Conservation (phyloP, 2,113 vertebrate genomes). For the Istiophorus platypterus region DNA sequence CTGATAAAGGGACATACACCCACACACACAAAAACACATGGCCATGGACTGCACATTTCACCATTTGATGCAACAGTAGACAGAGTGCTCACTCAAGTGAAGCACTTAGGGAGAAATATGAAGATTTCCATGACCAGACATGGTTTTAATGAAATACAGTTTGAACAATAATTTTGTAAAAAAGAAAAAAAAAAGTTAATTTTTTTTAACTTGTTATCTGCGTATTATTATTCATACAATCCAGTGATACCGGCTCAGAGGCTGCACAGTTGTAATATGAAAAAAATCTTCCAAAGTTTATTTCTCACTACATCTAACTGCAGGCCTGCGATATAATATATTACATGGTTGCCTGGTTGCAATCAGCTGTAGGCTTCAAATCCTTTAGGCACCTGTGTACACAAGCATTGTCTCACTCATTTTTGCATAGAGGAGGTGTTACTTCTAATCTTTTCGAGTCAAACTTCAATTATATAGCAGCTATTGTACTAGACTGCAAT, state of each 20-base stretch:
- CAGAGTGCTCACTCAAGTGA: slow-evolving; percentile 37
- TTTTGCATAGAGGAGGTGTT: slow-evolving; percentile 46
- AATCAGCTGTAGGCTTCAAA: slow-evolving; percentile 21
- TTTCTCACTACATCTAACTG: background rate
- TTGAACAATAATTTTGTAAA: too few relatives aligned
- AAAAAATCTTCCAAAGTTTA: background rate
- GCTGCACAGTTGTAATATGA: background rate
- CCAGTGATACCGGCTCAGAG: background rate
- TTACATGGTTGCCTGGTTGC: slow-evolving; percentile 30
- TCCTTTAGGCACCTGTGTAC: slow-evolving; percentile 53
- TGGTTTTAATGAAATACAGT: background rate
- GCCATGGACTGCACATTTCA: slow-evolving; percentile 49
- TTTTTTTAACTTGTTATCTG: background rate
- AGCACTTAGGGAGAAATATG: slow-evolving; percentile 10
- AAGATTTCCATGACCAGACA: slow-evolving; percentile 13
- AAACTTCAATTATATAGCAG: slow-evolving; percentile 23
- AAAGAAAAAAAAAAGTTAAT: too few relatives aligned
- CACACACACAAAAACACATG: slow-evolving; percentile 51
- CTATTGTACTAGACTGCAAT: slow-evolving; percentile 16
- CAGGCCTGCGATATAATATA: slow-evolving; percentile 12
- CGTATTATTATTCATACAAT: background rate
- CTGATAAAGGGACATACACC: slow-evolving; percentile 63
- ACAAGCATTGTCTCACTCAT: slow-evolving; percentile 33
- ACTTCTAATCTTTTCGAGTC: slow-evolving; percentile 53
- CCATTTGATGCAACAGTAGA: slow-evolving; percentile 43